Evolutionary conservation across 2,113 vertebrate species (phyloP), one percentile per base, ranked within the genome.

Genomic region (Poeciliopsis prolifica): DNA sequence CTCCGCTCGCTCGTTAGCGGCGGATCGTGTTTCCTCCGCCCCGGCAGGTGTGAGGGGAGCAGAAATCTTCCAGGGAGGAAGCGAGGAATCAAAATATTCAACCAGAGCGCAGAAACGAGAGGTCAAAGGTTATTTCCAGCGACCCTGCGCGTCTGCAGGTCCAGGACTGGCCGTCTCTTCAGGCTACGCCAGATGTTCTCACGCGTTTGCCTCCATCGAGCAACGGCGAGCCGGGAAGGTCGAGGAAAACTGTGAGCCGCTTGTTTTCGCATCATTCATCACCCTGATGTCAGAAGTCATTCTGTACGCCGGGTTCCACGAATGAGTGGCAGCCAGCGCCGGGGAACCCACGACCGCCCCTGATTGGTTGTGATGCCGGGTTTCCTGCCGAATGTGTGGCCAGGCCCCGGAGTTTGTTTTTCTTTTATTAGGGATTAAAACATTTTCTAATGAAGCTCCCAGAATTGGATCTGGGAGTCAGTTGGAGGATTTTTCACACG

Each of bases 191-290:
- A 94, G 92, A 94, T 94, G 93, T 93, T 91, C 70, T 58, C 51
- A 37, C 15, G 71, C 24, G 15, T 51, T 48, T 72, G 67, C 30
- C 14, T 44, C 66, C 65, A 74, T 31, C 69, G n/a, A 31, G 42
- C 75, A 58, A 70, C 73, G n/a, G 64, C 29, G 37, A 33, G 5
- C 17, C 28, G 17, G 31, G 33, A 40, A 66, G 14, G 35, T 65
- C 51, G 42, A 8, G 19, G n/a, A 37, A 60, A 30, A 17, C 28
- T 19, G 14, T 2, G 4, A 70, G 26, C 51, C 11, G 30, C 68
- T 61, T 95, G 93, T 95, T 96, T 96, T 94, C 78, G 79, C 83
- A 90, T 86, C 92, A 94, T 95, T 93, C 89, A 92, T 95, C 94
- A 95, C 94, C 70, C 75, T 4, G 44, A 83, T 93, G 93, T 95